These are phyloP conservation scores for Muscidifurax raptorellus DNA, from an alignment of 1,140 invertebrate genomes.

Conservation along the genomic window DNA sequence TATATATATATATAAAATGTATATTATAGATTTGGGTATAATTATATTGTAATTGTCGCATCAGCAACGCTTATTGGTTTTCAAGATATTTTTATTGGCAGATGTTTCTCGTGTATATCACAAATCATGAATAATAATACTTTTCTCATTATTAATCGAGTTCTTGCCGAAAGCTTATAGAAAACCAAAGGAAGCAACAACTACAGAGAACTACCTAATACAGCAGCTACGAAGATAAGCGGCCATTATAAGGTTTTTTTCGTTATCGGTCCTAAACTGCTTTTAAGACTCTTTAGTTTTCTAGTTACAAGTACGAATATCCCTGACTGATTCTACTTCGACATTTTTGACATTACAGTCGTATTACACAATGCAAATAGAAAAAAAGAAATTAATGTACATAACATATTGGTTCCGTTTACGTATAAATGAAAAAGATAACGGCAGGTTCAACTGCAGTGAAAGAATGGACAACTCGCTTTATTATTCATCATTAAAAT, in stretches of 20 bases:
- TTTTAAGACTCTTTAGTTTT: constrained; percentile 26
- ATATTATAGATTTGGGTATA: constrained; percentile 15
- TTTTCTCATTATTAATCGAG: constrained; percentile 38
- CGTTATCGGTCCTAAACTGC: constrained; percentile 18
- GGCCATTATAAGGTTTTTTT: constrained; percentile 32
- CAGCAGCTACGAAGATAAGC: constrained; percentile 34
- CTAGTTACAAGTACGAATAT: constrained; percentile 30
- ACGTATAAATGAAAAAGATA: constrained; percentile 19
- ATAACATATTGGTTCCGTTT: constrained; percentile 18
- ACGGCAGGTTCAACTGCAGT: constrained; percentile 2
- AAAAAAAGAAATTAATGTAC: constrained; percentile 10
- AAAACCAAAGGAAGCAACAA: constrained; percentile 42
- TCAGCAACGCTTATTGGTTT: constrained; percentile 27
- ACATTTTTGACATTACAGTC: neutral
- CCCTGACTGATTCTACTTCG: constrained; percentile 23
- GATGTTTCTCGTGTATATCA: constrained; percentile 48
- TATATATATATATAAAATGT: too few relatives aligned
- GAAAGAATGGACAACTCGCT: constrained; percentile 53
- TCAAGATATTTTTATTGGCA: constrained; percentile 49
- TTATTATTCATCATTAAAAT: constrained; percentile 70
- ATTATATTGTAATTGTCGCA: constrained; percentile 25
- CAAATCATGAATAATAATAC: constrained; percentile 52
- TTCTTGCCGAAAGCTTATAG: constrained; percentile 29
- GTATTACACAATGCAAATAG: constrained; percentile 7
- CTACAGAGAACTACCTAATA: constrained; percentile 38